Percentiles rank a stretch among this genome's conserved stretches.
phyloP scores from a whole-genome alignment of 1,140 invertebrate species.

The Papilio polytes region DNA sequence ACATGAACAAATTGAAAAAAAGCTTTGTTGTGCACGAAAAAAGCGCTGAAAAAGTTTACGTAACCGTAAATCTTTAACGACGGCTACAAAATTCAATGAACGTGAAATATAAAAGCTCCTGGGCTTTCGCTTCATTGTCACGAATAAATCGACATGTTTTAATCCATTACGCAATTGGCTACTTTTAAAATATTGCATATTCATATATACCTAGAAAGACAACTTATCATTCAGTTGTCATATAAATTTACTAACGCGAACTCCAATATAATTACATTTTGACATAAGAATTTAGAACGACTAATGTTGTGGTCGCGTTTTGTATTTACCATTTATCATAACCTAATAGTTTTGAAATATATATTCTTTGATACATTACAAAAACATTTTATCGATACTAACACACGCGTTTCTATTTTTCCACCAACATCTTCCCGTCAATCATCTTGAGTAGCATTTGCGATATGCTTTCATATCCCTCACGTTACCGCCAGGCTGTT shows the following conservation, averaged over 20 bases:
- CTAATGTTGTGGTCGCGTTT: too few species aligned
- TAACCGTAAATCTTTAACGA: constrained; percentile 35
- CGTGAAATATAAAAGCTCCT: constrained; percentile 29
- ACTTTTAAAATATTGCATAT: not conserved
- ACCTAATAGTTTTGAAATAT: not conserved
- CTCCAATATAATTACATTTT: too few species aligned
- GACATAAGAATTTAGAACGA: too few species aligned
- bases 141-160: constrained; percentile 29
- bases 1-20: constrained; percentile 14
- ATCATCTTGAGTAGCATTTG: constrained; percentile 18
- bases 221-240: too few species aligned
- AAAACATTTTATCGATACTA: not conserved
- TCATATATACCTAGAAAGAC: not conserved
- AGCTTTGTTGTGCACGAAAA: constrained; percentile 23
- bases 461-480: not conserved
- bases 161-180: constrained; percentile 11
- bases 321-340: too few species aligned
- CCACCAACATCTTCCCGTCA: not conserved
- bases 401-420: not conserved
- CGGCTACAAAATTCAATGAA: constrained; percentile 34
- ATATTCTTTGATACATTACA: not conserved
- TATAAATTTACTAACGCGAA: too few species aligned
- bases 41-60: constrained; percentile 25
- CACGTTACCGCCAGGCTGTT: not conserved
- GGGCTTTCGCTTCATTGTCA: constrained; percentile 10